Conservation (phyloP, 2,888 invertebrate genomes). For the Pandemis heparana region DNA sequence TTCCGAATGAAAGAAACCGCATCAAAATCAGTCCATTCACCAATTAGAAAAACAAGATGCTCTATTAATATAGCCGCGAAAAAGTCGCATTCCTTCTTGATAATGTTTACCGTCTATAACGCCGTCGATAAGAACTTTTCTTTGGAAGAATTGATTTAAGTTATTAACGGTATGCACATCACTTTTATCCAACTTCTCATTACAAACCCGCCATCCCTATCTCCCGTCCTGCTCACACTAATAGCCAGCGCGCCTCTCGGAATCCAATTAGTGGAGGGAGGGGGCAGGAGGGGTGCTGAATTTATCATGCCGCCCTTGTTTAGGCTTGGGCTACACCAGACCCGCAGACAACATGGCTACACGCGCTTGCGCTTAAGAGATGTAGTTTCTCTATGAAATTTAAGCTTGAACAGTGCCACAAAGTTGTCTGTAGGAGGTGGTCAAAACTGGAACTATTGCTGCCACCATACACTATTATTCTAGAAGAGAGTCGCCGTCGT, state of each 20-base stretch:
- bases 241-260: slow-evolving; percentile 73
- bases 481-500: no score
- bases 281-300: slow-evolving; percentile 69
- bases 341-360: not conserved
- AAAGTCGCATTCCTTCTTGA: no score
- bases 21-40: no score
- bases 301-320: slow-evolving; percentile 77
- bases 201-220: slow-evolving; percentile 14
- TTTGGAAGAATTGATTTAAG: not conserved
- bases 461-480: not conserved
- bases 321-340: slow-evolving; percentile 38
- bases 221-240: slow-evolving; percentile 67
- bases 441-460: not conserved
- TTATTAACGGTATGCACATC: not conserved
- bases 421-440: no score
- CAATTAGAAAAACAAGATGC: no score
- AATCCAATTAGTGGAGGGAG: slow-evolving; percentile 76
- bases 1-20: no score
- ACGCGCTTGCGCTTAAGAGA: not conserved
- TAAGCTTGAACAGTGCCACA: not conserved
- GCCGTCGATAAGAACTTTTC: not conserved
- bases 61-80: no score
- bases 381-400: no score
- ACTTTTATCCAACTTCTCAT: slow-evolving; percentile 1
- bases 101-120: no score